Evolutionary conservation across 1,140 invertebrate genomes (phyloP), one percentile per base, ranked within the genome.

Genomic region (Camponotus vicinus): DNA sequence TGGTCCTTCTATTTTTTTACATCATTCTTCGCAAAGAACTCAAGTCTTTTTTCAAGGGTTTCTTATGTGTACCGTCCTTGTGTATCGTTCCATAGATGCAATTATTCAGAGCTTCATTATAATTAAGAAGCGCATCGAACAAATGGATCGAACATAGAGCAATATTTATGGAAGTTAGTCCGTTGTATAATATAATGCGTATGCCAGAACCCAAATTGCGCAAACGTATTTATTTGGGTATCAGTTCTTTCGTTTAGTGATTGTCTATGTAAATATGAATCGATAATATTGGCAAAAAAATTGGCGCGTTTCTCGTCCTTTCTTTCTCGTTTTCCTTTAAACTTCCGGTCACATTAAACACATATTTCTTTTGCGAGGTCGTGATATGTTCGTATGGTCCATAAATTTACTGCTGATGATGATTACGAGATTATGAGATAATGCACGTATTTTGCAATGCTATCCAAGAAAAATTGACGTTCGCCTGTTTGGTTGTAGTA

Each of bases 371-470:
- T 34, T 52, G 77, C 32, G 49, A 21, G 27, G 21, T 59, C 40
- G 37, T 64, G 82, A 85, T 85, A 85, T 85, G 82, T 85, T 66
- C 45, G 15, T 59, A 1, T 85, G 59, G 73, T 85, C 73, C 73
- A 66, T 78, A 21, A 64, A 78, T 55, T 66, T 85, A 2, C 34
- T 37, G 34, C 21, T 37, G 21, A 3, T 40, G 32, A 76, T 27
- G 42, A 45, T 79, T 18, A 79, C 27, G 55, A 52, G 27, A 80
- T 76, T 9, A 21, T 63, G 32, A 82, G 21, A 61, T 63, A 37
- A 37, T 18, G 11, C 21, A 32, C 11, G 40, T 61, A 6, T 40
- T 32, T 69, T 8, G 32, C 70, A 32, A 40, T 76, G n/a, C 11
- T 11, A 40, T 32, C 18, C 45, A 55, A n/a, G 27, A 27, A 27